phyloP scores from a whole-genome alignment of 2,113 vertebrate species.

The Gymnorhina tibicen region DNA sequence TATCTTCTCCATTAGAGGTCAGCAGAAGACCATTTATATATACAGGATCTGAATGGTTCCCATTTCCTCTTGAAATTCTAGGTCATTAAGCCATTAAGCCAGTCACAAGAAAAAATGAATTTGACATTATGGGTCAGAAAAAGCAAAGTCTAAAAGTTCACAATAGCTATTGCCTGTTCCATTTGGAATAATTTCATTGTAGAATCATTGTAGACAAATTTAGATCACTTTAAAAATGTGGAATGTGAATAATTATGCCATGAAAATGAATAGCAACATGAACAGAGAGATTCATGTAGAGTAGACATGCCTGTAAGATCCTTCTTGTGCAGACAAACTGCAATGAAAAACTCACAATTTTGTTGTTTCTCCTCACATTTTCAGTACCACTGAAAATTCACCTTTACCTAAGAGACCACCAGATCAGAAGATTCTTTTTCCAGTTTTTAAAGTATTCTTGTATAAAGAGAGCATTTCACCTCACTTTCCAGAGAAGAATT shows the following conservation, averaged over 20 bases:
- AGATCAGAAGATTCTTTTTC: neutral
- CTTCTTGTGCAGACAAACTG: neutral
- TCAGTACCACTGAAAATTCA: neutral
- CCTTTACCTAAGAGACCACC: neutral
- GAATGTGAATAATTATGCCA: neutral
- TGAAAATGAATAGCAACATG: neutral
- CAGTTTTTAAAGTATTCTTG: neutral
- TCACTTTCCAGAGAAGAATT: neutral
- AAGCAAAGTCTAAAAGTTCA: neutral
- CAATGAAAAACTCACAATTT: neutral
- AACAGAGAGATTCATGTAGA: neutral
- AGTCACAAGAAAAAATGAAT: neutral
- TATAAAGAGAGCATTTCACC: neutral
- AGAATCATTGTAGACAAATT: neutral
- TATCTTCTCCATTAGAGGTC: constrained; percentile 54
- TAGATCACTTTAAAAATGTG: neutral
- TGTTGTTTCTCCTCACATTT: neutral
- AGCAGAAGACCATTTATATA: constrained; percentile 21
- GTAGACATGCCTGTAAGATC: neutral
- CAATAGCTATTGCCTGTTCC: neutral
- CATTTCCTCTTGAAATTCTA: neutral
- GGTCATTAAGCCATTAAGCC: neutral
- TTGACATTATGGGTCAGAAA: neutral
- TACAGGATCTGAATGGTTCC: neutral
- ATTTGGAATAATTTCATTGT: neutral